Base-by-base conservation (phyloP, 1,140 invertebrate species). In the Drosophila takahashii region DNA sequence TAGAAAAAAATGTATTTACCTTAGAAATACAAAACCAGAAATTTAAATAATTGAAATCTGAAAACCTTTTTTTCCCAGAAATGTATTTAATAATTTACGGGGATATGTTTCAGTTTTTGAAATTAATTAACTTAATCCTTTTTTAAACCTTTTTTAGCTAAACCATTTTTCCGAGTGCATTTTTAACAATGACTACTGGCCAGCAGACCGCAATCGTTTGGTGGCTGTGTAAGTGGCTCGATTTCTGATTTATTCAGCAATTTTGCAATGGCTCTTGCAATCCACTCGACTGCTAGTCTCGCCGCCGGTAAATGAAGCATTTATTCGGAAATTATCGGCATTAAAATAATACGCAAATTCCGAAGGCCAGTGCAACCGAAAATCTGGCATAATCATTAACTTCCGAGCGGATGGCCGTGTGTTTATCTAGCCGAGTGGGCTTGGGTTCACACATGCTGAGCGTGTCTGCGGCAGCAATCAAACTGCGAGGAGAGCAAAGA, bases 351-450 rank as follows among this genome's bases (percentile, higher is more conserved):
- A 42, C 27, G 48, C 15, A 29, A 34, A 48, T 45, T 36, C 47
- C 18, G n/a, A 22, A 32, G 26, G 61, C n/a, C 60, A 15, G 13
- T 54, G 41, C 50, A 70, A 56, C 16, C 41, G 22, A 70, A 70
- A 70, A 70, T 56, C 66, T 69, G 66, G 62, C 41, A 70, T 70
- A 70, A 69, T 70, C 66, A 70, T 70, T 70, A 70, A 69, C 50
- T 69, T 69, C 42, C 41, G 9, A 56, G 41, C 64, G 59, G 44
- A 67, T 64, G 27, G 29, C 64, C 32, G 59, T 36, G 36, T 26
- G 41, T 45, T 69, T 69, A 69, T 67, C 65, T 69, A 67, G 66
- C 26, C 15, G 41, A 65, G 39, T 53, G 65, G 22, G 47, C 36
- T n/a, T 13, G 48, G 11, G 37, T 22, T 32, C 27, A 11, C 45